Conservation (phyloP, 2,113 vertebrate genomes). For the Greenwoodochromis staneri region DNA sequence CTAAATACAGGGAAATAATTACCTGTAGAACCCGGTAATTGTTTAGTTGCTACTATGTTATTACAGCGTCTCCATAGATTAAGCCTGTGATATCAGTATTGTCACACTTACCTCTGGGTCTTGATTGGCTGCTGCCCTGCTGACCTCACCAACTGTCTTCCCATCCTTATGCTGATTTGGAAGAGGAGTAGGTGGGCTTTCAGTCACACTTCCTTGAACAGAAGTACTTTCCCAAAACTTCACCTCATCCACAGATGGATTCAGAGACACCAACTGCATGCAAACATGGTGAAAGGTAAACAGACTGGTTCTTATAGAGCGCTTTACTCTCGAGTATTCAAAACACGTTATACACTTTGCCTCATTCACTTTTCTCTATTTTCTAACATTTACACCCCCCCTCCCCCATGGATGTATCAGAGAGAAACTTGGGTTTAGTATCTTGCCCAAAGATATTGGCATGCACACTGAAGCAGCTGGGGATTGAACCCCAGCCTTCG, state of each 20-base stretch:
- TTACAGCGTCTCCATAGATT: background rate
- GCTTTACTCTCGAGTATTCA: background rate
- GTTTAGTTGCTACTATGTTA: background rate
- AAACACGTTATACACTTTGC: background rate
- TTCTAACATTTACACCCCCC: background rate
- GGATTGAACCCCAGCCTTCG: background rate
- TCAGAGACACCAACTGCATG: conserved; percentile 75
- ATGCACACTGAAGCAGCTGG: background rate
- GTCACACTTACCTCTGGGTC: conserved; percentile 66
- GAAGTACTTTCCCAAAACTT: conserved; percentile 40
- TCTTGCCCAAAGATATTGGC: background rate
- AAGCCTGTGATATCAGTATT: background rate
- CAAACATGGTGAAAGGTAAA: background rate
- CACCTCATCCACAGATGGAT: conserved; percentile 52
- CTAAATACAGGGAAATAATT: background rate
- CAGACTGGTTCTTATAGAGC: background rate
- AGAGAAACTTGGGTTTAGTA: background rate
- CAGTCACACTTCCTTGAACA: background rate
- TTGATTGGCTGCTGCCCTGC: conserved; percentile 69
- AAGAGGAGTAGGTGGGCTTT: background rate
- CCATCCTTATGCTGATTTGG: background rate
- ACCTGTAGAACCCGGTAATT: background rate
- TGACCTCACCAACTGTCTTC: conserved; percentile 57
- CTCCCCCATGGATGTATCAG: background rate
- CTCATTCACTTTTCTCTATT: background rate